Percentiles rank a stretch among this genome's conserved stretches.
These are phyloP conservation scores for Cotesia congregata DNA, from an alignment of 2,888 invertebrate genomes.

Conservation along the genomic window DNA sequence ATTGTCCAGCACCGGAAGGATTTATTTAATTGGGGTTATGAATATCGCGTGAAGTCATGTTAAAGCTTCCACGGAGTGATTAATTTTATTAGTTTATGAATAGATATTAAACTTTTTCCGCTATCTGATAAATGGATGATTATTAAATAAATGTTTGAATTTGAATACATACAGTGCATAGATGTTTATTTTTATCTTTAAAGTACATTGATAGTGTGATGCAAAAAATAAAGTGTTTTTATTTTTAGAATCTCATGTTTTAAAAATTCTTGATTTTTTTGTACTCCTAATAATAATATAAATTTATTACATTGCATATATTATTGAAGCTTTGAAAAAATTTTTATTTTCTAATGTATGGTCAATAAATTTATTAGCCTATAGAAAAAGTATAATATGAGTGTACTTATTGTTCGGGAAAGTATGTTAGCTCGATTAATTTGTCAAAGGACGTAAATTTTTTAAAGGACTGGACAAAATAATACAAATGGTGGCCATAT, in stretches of 20 bases:
- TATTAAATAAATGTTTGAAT: conserved; percentile 6
- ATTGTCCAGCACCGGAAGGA: conserved; percentile 37
- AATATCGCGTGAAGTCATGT: conserved; percentile 25
- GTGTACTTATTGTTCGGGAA: background rate
- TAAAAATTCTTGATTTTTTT: too few species aligned
- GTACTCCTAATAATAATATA: too few species aligned
- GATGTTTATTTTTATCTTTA: too few species aligned
- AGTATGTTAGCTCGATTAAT: background rate
- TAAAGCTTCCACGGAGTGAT: conserved; percentile 27
- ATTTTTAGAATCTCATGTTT: too few species aligned
- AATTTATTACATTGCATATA: too few species aligned
- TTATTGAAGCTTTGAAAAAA: too few species aligned
- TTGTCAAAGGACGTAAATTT: background rate
- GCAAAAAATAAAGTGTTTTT: too few species aligned
- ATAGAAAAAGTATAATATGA: background rate
- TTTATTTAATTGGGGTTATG: conserved; percentile 42
- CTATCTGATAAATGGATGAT: conserved; percentile 7
- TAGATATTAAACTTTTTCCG: background rate
- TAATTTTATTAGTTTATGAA: conserved; percentile 26
- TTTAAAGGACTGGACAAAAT: conserved; percentile 5
- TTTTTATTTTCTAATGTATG: too few species aligned
- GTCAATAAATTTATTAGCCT: background rate
- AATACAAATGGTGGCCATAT: conserved; percentile 3
- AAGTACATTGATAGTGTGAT: too few species aligned
- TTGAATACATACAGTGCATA: background rate